Base-by-base conservation (phyloP, 2,888 invertebrate species). In the Blastobasis adustella region DNA sequence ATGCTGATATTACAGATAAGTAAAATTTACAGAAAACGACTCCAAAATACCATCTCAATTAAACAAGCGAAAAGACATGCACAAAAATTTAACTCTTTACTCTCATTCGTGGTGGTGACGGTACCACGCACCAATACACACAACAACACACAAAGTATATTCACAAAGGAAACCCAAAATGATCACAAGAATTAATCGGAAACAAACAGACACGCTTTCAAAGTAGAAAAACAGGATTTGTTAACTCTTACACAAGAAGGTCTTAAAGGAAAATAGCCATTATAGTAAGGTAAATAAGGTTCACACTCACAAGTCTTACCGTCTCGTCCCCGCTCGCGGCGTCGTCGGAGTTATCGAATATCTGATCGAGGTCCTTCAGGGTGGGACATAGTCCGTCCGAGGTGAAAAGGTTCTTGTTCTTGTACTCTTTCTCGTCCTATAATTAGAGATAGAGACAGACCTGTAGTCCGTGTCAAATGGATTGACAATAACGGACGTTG, bases 341-440 rank as follows among this genome's bases (percentile, higher is more conserved):
- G 71, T 95, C 95, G 85, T 96, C 96, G 0, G 96, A 96, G 76
- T 96, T 96, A 76, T 96, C 96, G 86, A 98, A 98, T 71, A 98
- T 94, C 79, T 98, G 96, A 71, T 98, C 98, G 63, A 98, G 91
- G 87, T 98, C 98, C 73, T 95, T 94, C 63, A 94, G 92, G 45
- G 96, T 95, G 45, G 96, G 94, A 77, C 95, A 95, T 41, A 98
- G 91, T 38, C 98, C 98, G 84, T 96, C 95, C 65, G 93, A 95
- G 45, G 96, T 96, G 73, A 93, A 96, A 41, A 96, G 89, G 78
- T 95, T 94, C 68, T 92, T 93, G 78, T 95, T 94, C 68, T 92
- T 93, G 71, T 91, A 89, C 67, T 89, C 83, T 69, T 89, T 89
- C 45, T 77, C 74, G 56, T 90, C 89, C 57, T 90, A 23, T 23